These are phyloP conservation scores for Oplegnathus fasciatus DNA, from an alignment of 2,113 vertebrate genomes.

Conservation along the genomic window DNA sequence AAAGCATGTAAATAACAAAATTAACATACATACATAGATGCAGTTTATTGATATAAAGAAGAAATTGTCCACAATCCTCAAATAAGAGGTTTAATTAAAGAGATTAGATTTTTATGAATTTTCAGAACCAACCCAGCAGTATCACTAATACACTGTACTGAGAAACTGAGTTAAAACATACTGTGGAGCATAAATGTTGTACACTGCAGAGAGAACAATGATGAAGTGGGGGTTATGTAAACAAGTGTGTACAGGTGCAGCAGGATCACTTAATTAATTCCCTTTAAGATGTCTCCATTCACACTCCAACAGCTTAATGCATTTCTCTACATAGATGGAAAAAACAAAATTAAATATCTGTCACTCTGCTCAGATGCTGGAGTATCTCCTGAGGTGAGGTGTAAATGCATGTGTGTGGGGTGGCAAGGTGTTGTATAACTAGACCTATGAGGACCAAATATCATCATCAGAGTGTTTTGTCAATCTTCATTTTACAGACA, in stretches of 20 bases:
- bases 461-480: too few relatives aligned
- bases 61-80: not conserved
- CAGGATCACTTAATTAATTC: conserved; percentile 8
- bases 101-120: not conserved
- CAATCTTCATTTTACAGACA: too few relatives aligned
- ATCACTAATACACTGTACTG: not conserved
- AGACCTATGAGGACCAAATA: too few relatives aligned
- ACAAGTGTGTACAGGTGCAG: not conserved
- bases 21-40: too few relatives aligned
- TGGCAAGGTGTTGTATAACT: not conserved
- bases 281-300: conserved; percentile 23
- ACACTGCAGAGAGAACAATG: conserved; percentile 12
- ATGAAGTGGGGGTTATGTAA: not conserved
- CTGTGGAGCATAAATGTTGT: not conserved
- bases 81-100: not conserved
- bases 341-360: conserved; percentile 31
- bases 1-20: not conserved
- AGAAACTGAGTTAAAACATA: not conserved
- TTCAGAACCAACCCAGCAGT: not conserved
- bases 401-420: not conserved
- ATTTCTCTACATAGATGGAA: conserved; percentile 18
- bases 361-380: conserved; percentile 19
- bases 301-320: conserved; percentile 32
- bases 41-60: too few relatives aligned
- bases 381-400: not conserved